phyloP scores from a whole-genome alignment of 2,888 invertebrate species.

The Antheraea yamamai region DNA sequence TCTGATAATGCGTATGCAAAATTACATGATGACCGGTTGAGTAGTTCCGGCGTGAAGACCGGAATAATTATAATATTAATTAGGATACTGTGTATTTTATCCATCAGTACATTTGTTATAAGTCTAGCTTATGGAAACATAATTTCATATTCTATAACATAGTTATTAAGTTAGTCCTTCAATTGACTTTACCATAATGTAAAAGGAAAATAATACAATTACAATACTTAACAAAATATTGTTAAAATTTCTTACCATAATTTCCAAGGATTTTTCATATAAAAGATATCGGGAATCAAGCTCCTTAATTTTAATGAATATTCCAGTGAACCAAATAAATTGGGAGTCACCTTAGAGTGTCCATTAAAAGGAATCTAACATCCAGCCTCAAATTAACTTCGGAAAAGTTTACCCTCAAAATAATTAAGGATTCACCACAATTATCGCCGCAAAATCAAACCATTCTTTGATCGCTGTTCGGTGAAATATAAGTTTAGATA shows the following conservation, averaged over 20 bases:
- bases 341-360: conserved; percentile 77
- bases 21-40: too few relatives aligned
- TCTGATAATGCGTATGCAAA: too few relatives aligned
- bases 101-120: too few relatives aligned
- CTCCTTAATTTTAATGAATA: conserved; percentile 70
- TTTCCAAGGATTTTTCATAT: conserved; percentile 13
- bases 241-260: conserved; percentile 41
- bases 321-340: conserved; percentile 74
- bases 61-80: too few relatives aligned
- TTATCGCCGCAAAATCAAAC: conserved; percentile 81
- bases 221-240: not conserved
- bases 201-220: not conserved
- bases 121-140: too few relatives aligned
- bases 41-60: too few relatives aligned
- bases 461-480: conserved; percentile 75
- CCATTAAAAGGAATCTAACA: conserved; percentile 78
- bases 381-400: conserved; percentile 77
- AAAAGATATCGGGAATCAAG: conserved; percentile 37
- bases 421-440: conserved; percentile 82
- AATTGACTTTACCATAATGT: not conserved
- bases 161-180: not conserved
- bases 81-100: too few relatives aligned
- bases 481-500: conserved; percentile 44
- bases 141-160: not conserved
- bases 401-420: conserved; percentile 81